Base-by-base conservation (phyloP, 2,797 vertebrate species). In the Hypotaenidia philippensis region DNA sequence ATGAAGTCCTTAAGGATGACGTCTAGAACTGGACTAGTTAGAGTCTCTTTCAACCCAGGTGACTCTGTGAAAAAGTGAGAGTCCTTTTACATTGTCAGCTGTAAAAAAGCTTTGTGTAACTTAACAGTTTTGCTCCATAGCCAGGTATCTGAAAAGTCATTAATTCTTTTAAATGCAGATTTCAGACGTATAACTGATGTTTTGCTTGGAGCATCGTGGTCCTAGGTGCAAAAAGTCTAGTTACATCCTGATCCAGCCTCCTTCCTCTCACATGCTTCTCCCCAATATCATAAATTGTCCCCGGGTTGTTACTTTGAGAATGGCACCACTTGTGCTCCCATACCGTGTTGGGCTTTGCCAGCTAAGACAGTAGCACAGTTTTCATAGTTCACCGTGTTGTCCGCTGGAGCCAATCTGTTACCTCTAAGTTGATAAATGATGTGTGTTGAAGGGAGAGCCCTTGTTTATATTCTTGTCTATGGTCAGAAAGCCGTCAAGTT, bases 141-240 rank as follows among this genome's bases (percentile, higher is more conserved):
- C 61, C 79, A 76, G 53, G 27, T 38, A 79, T 65, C 80, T 72
- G 6, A 84, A 36, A 64, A 55, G 88, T 83, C 87, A 82, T 87
- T 96, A 21, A 93, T 65, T 78, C 91, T 96, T 81, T 91, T 96
- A 68, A 98, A 98, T 18, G 94, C 95, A 27, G 94, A 97, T 84
- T 97, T 95, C 64, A 95, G 78, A 65, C 56, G 45, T 69, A 29
- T 59, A 34, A 26, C 18, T 71, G 36, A 25, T 1, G 2, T 80
- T 71, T 74, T 96, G 6, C 52, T 93, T 85, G 18, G 47, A 61
- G 29, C 2, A 1, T 9, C 57, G 19, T 81, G 57, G 70, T 83
- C 66, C 31, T 15, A 34, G 44, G 61, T 77, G 87, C 4, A 85
- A 97, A 29, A 94, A 83, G 80, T 90, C 97, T 38, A 47, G 89